Evolutionary conservation across 2,797 vertebrate genomes (phyloP), one percentile per base, ranked within the genome.

Genomic region (Scomberomorus guttatus): DNA sequence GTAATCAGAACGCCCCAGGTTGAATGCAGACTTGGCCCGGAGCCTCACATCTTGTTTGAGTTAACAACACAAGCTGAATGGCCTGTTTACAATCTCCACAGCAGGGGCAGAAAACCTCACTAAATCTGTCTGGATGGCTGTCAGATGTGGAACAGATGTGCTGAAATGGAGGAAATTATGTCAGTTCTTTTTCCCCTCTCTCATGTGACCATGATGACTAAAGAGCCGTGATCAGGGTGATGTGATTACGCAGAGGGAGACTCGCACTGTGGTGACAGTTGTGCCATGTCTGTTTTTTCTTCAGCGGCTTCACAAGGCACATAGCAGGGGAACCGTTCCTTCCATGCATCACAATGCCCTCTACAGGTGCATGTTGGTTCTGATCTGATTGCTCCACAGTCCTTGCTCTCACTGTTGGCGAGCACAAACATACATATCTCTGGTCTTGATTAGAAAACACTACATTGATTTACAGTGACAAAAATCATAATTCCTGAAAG

Each of bases 121-220:
- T 83, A 90, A 92, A 91, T 93, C 86, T 83, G 83, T 78, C 82
- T 90, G 90, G 86, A 92, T 86, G 89, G 89, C 83, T 82, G 88
- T 94, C 89, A 92, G 90, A 94, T 94, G 93, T 81, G 82, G 89
- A 94, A 83, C 94, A 95, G 92, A 95, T 95, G 94, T 92, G 91
- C 85, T 86, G 82, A 92, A 93, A 94, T 84, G 90, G 89, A 95
- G 90, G 75, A 92, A 94, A 94, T 93, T 81, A 92, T 92, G 84
- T 94, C 89, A 89, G 78, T 88, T 87, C 76, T 80, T 88, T 87
- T 83, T 58, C 88, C 88, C 67, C 73, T 79, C 81, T 84, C 84
- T 85, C 86, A 78, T 90, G 91, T 94, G 90, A 92, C 89, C 84
- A 39, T 77, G 79, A 90, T 93, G 91, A 90, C 90, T 91, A 89